Base-by-base conservation (phyloP, 2,888 invertebrate genomes). In the Crematogaster levior region DNA sequence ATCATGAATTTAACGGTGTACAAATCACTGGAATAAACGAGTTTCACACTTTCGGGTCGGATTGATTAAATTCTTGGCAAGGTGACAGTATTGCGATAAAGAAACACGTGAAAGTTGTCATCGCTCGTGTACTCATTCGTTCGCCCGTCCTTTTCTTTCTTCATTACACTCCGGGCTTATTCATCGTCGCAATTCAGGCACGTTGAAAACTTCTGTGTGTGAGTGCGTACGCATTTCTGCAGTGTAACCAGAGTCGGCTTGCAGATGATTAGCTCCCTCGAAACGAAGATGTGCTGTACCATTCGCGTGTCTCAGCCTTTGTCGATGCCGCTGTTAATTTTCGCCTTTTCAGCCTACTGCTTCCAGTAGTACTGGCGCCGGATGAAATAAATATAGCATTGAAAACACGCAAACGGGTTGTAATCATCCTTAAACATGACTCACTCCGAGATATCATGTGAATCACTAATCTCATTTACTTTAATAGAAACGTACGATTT, bases 41-140 rank as follows among this genome's bases (percentile, higher is more conserved):
- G 86, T 85, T 86, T 88, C 83, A 88, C 90, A 91, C 86, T 92
- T 91, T 83, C 85, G 84, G 86, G 84, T 83, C 83, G 86, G 84
- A 83, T 91, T 93, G 92, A 93, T 93, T 92, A 93, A 93, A 90
- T 91, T 91, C 88, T 84, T 87, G 88, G 86, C 85, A 84, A 87
- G 90, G 91, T 91, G 91, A 92, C 88, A 90, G 91, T 91, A 90
- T 89, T 86, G 88, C 85, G 83, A 24, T 4, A 87, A 83, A 51
- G 30, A 66, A 79, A 60, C 85, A 77, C 74, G 65, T 89, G 88
- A 89, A 81, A 86, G 90, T 87, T 91, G 88, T 87, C 89, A 90
- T 89, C 86, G 72, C 82, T 75, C 82, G 79, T 81, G 83, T 90
- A 90, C 84, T 89, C 86, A 85, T 88, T 88, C 81, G 79, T 82